phyloP scores from a whole-genome alignment of 1,140 invertebrate species.

The Drosophila saltans region DNA sequence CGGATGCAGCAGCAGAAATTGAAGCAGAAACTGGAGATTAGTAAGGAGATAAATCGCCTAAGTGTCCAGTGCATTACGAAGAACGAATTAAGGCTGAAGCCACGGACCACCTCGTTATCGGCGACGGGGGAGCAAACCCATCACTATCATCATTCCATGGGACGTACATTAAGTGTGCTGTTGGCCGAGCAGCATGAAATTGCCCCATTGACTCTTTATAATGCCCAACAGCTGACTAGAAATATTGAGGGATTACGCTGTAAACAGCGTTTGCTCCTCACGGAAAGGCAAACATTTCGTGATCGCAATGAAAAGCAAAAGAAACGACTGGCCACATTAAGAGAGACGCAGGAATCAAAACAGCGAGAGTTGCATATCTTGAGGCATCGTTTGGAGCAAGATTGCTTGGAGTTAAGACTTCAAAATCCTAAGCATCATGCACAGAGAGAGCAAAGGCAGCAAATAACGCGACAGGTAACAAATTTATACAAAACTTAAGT shows the following conservation, averaged over 20 bases:
- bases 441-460: slow-evolving; percentile 44
- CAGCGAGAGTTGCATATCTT: slow-evolving; percentile 45
- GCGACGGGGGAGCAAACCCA: slow-evolving; percentile 41
- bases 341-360: slow-evolving; percentile 38
- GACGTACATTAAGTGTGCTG: slow-evolving; percentile 69
- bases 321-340: slow-evolving; percentile 41
- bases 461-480: slow-evolving; percentile 55
- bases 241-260: slow-evolving; percentile 86
- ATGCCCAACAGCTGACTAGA: slow-evolving; percentile 84
- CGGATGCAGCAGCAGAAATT: slow-evolving; percentile 76
- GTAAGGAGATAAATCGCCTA: slow-evolving; percentile 66
- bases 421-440: slow-evolving; percentile 29
- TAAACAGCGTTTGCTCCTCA: slow-evolving; percentile 85
- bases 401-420: slow-evolving; percentile 49
- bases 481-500: neutral
- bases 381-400: slow-evolving; percentile 40
- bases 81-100: slow-evolving; percentile 64
- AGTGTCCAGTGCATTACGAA: slow-evolving; percentile 74
- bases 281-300: slow-evolving; percentile 85
- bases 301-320: slow-evolving; percentile 82
- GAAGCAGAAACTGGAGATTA: slow-evolving; percentile 82
- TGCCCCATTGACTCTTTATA: slow-evolving; percentile 75
- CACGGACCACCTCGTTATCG: slow-evolving; percentile 61
- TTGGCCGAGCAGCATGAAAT: slow-evolving; percentile 68
- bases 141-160: slow-evolving; percentile 77